These are phyloP conservation scores for Cyprinodon variegatus DNA, from an alignment of 2,113 vertebrate genomes.

Conservation along the genomic window DNA sequence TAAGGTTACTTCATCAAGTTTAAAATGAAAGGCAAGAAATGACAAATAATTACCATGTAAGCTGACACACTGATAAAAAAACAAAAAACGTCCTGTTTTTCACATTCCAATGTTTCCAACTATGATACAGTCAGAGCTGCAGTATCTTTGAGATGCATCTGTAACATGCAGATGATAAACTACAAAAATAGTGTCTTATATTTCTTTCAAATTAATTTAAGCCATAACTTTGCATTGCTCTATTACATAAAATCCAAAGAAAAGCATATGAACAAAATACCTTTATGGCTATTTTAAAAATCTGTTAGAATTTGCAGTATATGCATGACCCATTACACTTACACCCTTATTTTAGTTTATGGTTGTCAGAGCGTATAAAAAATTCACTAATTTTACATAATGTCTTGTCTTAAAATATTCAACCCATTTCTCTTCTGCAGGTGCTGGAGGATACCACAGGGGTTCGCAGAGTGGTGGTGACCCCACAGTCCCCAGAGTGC, in stretches of 20 bases:
- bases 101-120: too few species aligned
- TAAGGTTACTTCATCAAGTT: too few species aligned
- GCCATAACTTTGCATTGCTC: background rate
- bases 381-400: background rate
- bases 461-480: constrained; percentile 95
- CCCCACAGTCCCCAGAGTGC: constrained; percentile 95
- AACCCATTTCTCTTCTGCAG: constrained; percentile 64
- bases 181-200: too few species aligned
- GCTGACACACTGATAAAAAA: too few species aligned
- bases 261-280: too few species aligned
- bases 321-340: background rate
- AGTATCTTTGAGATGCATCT: too few species aligned
- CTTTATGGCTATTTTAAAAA: background rate
- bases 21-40: too few species aligned
- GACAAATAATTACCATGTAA: too few species aligned
- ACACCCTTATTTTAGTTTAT: background rate
- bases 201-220: background rate
- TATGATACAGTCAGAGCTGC: too few species aligned
- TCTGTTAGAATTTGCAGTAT: too few species aligned
- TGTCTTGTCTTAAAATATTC: background rate
- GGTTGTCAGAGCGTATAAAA: background rate
- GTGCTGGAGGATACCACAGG: constrained; percentile 97
- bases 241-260: background rate
- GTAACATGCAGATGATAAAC: too few species aligned
- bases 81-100: too few species aligned